Conservation (phyloP, 2,888 invertebrate species). For the Phyllotreta cruciferae region DNA sequence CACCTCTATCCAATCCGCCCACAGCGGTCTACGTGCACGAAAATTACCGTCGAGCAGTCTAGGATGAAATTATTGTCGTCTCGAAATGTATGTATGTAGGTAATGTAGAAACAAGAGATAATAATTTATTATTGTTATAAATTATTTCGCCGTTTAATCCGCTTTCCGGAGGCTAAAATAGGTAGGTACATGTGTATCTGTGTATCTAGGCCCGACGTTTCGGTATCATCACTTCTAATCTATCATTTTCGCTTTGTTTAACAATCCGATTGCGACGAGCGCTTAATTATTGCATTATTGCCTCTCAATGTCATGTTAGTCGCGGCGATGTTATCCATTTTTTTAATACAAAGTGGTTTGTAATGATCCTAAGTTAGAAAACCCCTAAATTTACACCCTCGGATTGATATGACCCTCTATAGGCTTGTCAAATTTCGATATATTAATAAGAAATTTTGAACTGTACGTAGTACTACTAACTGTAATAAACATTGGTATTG, state of each 20-base stretch:
- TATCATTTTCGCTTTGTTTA: constrained; percentile 5
- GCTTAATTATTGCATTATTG: constrained; percentile 8
- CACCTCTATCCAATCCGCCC: too few species aligned
- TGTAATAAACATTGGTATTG: too few species aligned
- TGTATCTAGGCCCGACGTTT: too few species aligned
- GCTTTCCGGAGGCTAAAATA: constrained; percentile 4
- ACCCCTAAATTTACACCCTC: too few species aligned
- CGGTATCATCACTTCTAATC: background rate
- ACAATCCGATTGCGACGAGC: constrained; percentile 4
- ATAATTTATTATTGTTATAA: background rate
- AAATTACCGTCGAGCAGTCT: constrained; percentile 7
- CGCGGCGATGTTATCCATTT: background rate
- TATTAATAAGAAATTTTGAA: too few species aligned
- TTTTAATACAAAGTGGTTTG: background rate
- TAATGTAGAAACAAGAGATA: constrained; percentile 9
- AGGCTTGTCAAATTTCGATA: too few species aligned
- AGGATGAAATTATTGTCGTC: background rate
- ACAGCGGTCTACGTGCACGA: too few species aligned
- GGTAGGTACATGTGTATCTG: background rate
- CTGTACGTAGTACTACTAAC: too few species aligned
- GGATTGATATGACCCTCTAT: too few species aligned
- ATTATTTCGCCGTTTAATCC: constrained; percentile 6
- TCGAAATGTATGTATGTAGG: background rate
- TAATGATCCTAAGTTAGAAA: too few species aligned
- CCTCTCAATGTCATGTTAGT: constrained; percentile 1